phyloP scores from a whole-genome alignment of 2,797 vertebrate species.

The Alectoris magna region DNA sequence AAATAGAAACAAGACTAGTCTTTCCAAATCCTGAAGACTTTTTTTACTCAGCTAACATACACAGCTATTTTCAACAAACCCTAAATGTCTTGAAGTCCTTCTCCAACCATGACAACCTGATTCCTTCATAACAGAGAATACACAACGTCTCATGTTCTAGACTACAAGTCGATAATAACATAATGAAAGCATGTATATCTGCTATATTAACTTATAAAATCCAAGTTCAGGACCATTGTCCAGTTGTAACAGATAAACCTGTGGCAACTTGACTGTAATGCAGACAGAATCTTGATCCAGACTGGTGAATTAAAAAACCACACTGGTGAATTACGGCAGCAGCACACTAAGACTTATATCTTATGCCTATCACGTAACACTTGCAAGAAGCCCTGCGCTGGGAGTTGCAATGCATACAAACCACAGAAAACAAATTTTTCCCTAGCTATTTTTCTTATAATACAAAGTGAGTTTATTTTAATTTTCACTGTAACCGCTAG shows the following conservation, averaged over 20 bases:
- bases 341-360: neutral
- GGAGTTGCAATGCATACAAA: neutral
- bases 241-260: neutral
- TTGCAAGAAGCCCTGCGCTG: neutral
- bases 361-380: neutral
- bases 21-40: neutral
- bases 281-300: neutral
- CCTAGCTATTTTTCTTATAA: neutral
- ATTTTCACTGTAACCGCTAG: neutral
- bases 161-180: neutral
- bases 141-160: neutral
- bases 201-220: neutral
- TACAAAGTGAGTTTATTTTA: neutral
- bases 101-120: neutral
- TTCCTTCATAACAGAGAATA: neutral
- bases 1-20: neutral
- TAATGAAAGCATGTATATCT: neutral
- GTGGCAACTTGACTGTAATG: neutral
- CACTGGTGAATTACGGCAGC: neutral
- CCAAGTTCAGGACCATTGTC: neutral
- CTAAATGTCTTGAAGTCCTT: neutral
- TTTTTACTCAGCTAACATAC: neutral
- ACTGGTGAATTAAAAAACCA: neutral
- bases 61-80: neutral
- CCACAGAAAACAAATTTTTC: neutral